A percentile compares a stretch with the other conserved stretches of the same genome.
Conservation (phyloP, 2,888 invertebrate species). For the Chydorus sphaericus region DNA sequence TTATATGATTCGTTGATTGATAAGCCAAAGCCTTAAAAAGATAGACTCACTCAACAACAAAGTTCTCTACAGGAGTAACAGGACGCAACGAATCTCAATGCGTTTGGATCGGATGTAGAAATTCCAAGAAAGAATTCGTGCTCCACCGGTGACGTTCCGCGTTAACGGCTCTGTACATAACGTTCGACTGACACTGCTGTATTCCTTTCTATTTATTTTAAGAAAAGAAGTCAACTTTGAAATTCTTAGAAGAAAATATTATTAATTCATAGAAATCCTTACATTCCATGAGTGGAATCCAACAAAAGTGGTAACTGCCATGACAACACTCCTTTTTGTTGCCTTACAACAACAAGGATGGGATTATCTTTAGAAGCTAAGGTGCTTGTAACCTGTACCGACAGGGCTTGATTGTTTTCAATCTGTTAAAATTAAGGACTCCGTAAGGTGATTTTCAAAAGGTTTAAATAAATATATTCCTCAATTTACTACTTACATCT, state of each 20-base stretch:
- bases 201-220: too few relatives aligned
- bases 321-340: slow-evolving; percentile 56
- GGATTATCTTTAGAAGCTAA: slow-evolving; percentile 43
- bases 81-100: slow-evolving; percentile 42
- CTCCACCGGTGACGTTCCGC: neutral
- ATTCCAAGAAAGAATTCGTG: slow-evolving; percentile 39
- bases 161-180: slow-evolving; percentile 37
- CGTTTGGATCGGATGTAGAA: slow-evolving; percentile 45
- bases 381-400: slow-evolving; percentile 27
- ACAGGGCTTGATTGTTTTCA: slow-evolving; percentile 17
- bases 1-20: neutral
- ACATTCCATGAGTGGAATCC: slow-evolving; percentile 28
- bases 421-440: neutral
- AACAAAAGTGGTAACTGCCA: slow-evolving; percentile 61
- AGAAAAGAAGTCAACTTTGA: too few relatives aligned
- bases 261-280: slow-evolving; percentile 18
- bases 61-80: neutral
- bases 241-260: too few relatives aligned
- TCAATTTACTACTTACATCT: slow-evolving; percentile 4
- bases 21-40: neutral
- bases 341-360: slow-evolving; percentile 54
- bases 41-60: neutral
- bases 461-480: neutral
- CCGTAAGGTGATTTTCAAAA: neutral
- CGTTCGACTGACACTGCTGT: slow-evolving; percentile 43